Base-by-base conservation (phyloP, 2,797 vertebrate species). In the Percopsis omiscomaycus region DNA sequence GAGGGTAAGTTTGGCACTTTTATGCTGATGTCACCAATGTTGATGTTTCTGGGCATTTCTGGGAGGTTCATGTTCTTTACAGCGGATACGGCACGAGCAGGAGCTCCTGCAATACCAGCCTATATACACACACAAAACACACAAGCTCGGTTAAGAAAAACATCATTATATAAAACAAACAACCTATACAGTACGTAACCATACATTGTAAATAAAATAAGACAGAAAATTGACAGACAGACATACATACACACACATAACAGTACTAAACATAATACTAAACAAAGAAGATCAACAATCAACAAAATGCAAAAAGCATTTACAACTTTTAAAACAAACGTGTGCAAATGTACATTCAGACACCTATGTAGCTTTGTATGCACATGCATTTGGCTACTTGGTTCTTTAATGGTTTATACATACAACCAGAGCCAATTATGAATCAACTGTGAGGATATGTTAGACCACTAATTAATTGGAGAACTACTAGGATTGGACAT, bases 11-110 rank as follows among this genome's bases (percentile, higher is more conserved):
- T 99, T 98, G 97, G 96, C 94, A 98, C 97, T 98, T 99, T 98
- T 93, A 98, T 99, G 95, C 96, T 98, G 95, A 98, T 99, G 94
- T 99, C 97, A 91, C 97, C 96, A 90, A 98, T 99, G 94, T 98
- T 98, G 94, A 99, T 99, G 95, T 99, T 99, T 94, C 96, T 95
- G 93, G 97, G 97, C 90, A 99, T 99, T 93, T 99, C 97, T 79
- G 97, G 97, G 78, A 98, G 95, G 86, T 98, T 99, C 96, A 99
- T 99, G 94, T 98, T 99, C 95, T 99, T 99, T 89, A 99, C 97
- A 82, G 97, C 97, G 81, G 97, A 99, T 77, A 99, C 97, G 71
- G 97, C 97, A 81, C 96, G 95, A 82, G 97, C 97, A 86, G 97
- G 97, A 74, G 97, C 97, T 88, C 97, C 97, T 67, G 97, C 95